A percentile compares a stretch with the other conserved stretches of the same genome.
Evolutionary conservation across 2,888 invertebrate species (phyloP).

Genomic region (Apodemia zela): DNA sequence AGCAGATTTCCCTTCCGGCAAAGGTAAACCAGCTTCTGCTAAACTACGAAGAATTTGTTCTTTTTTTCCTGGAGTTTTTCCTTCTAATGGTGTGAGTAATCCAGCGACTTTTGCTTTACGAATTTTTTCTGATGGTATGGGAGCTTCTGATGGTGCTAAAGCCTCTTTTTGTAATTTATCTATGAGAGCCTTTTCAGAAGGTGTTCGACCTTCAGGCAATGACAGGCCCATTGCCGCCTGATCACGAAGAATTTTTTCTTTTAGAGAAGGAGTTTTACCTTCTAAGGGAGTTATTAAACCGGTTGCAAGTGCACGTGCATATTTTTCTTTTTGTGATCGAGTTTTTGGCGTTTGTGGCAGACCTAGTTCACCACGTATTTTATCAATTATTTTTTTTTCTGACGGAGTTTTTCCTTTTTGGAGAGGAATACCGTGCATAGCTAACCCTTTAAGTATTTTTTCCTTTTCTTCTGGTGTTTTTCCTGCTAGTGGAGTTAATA

Average conservation of each 20-base stretch:
- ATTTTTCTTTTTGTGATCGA: conserved; percentile 27
- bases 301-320: conserved; percentile 27
- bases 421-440: conserved; percentile 22
- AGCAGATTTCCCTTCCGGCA: conserved; percentile 36
- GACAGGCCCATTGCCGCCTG: conserved; percentile 35
- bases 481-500: conserved; percentile 37
- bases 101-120: conserved; percentile 28
- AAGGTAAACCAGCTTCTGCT: conserved; percentile 25
- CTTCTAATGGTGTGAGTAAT: conserved; percentile 28
- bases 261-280: conserved; percentile 38
- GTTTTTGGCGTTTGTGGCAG: conserved; percentile 36
- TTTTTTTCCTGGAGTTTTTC: conserved; percentile 30
- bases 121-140: conserved; percentile 25
- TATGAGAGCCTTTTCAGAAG: conserved; percentile 36
- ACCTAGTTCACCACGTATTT: conserved; percentile 38
- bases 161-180: conserved; percentile 27
- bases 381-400: conserved; percentile 37
- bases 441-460: conserved; percentile 34
- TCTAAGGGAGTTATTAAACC: conserved; percentile 32
- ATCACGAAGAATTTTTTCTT: conserved; percentile 38
- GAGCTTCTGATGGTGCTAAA: conserved; percentile 22
- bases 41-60: conserved; percentile 30
- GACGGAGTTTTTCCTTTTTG: conserved; percentile 41
- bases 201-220: conserved; percentile 36
- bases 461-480: conserved; percentile 36